Base-by-base conservation (phyloP, 37 sponge, comb jelly and placozoan genomes). In the Hexactinellida sp. region DNA sequence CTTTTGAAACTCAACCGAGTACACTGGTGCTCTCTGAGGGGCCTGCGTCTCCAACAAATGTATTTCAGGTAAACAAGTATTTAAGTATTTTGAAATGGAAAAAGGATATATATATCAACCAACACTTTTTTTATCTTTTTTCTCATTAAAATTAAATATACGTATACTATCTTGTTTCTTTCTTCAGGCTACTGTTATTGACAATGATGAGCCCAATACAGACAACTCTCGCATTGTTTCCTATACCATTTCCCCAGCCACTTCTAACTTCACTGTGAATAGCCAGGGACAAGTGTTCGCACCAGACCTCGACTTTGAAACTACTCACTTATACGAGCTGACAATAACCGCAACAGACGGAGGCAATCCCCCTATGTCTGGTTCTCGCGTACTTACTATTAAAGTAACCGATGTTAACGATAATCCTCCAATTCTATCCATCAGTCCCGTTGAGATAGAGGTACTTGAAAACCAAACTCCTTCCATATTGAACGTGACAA, bases 401-500 rank as follows among this genome's bases (percentile, higher is more conserved):
- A 84, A 0, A 28, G 88, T 94, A 13, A 54, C 85, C 1, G 88
- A 91, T 54, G 38, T 90, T 3, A 87, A 91, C 63, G 91, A 90
- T 55, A 55, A 47, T 7, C 71, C 91, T 38, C 95, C 95, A 5
- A 9, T 71, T 25, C 5, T 85, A 36, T 24, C 86, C 5, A 54
- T 36, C 13, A 83, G 16, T 5, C 54, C 37, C 21, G 24, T 5
- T 10, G 24, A 36, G 32, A n/a, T 36, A 25, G 82, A 5, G 1
- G 83, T 85, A 9, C 39, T 83, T 41, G 86, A 85, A 82, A n/a
- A 85, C 82, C 54, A 25, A 7, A 10, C 24, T 41, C 47, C 39
- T 54, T 36, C 54, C 16, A 1, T 36, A 19, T 19, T 85, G 76
- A 63, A 63, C 76, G 76, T 63, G 25, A 25, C 32, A 7, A 63